Conservation (phyloP, 1,140 invertebrate genomes). For the Bilobella aurantiaca region DNA sequence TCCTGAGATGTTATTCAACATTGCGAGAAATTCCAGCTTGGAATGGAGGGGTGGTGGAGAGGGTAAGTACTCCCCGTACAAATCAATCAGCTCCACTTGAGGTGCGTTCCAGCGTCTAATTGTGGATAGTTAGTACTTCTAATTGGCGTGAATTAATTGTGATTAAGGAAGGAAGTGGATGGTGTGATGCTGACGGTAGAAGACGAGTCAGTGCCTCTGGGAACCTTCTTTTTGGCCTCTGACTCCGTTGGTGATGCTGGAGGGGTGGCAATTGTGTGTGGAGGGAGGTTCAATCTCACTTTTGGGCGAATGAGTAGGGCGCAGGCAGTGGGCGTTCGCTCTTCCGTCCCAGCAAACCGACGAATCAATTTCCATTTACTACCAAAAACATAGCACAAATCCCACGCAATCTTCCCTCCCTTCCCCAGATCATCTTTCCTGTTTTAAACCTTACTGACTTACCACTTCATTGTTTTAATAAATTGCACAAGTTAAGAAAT, state of each 20-base stretch:
- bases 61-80: background rate
- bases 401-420: too few species aligned
- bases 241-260: too few species aligned
- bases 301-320: constrained; percentile 18
- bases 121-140: too few species aligned
- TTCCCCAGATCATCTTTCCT: constrained; percentile 11
- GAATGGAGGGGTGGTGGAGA: background rate
- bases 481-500: background rate
- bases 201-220: too few species aligned
- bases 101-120: background rate
- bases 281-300: too few species aligned
- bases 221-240: too few species aligned
- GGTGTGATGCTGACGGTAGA: too few species aligned
- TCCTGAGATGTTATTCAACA: constrained; percentile 34
- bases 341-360: constrained; percentile 18
- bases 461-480: background rate
- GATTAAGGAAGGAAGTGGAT: constrained; percentile 18
- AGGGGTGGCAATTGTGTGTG: too few species aligned
- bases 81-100: background rate
- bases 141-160: constrained; percentile 6
- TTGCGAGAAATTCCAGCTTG: constrained; percentile 35
- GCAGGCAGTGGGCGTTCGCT: constrained; percentile 26
- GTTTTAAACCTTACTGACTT: background rate
- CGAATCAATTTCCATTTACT: constrained; percentile 34
- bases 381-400: background rate